phyloP scores from a whole-genome alignment of 2,113 vertebrate species.

The Fregetta grallaria region DNA sequence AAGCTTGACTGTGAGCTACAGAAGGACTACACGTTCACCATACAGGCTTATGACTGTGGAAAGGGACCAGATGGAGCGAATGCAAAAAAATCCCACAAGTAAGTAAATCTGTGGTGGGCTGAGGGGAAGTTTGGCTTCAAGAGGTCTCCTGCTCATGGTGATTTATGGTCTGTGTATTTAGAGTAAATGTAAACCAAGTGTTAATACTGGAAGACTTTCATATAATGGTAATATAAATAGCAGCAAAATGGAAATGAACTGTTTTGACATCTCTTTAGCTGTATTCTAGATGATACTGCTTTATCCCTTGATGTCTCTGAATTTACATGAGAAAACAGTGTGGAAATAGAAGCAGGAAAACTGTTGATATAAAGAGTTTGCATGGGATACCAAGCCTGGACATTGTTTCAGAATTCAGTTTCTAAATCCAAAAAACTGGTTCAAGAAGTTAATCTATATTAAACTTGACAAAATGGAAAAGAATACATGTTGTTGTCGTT shows the following conservation, averaged over 20 bases:
- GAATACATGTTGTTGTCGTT: background rate
- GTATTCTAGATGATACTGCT: background rate
- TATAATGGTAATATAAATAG: background rate
- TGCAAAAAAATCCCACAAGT: slow-evolving; percentile 98
- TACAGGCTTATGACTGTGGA: slow-evolving; percentile 97
- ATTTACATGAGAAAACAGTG: background rate
- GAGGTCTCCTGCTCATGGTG: background rate
- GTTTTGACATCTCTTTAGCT: background rate
- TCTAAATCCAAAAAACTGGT: background rate
- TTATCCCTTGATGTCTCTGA: background rate
- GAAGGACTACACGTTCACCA: slow-evolving; percentile 95
- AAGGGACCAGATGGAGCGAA: slow-evolving; percentile 88
- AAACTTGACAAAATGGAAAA: background rate
- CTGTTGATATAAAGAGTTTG: background rate
- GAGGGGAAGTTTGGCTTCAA: background rate
- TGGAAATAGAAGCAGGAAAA: background rate
- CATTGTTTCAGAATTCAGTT: background rate
- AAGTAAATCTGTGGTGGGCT: slow-evolving; percentile 54
- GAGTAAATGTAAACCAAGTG: background rate
- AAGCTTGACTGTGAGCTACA: slow-evolving; percentile 96
- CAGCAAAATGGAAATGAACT: background rate
- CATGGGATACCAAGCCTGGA: background rate
- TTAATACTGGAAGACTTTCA: background rate
- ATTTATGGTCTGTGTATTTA: background rate
- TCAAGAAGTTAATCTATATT: background rate